A percentile compares a stretch with the other conserved stretches of the same genome.
Conservation (phyloP, 2,888 invertebrate species). For the Oxyscelio sp. region DNA sequence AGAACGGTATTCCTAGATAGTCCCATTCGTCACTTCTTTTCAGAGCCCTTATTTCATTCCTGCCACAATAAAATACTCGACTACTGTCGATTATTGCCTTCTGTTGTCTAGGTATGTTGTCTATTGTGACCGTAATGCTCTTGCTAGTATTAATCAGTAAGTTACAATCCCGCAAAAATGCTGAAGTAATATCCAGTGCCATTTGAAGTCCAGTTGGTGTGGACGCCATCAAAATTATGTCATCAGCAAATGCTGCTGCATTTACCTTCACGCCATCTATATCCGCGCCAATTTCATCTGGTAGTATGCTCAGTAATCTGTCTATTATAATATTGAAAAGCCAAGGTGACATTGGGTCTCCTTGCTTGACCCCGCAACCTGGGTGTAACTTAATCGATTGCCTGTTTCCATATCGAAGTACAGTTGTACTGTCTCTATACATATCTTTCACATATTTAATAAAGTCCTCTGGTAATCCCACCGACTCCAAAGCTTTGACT, state of each 20-base stretch:
- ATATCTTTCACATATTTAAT: slow-evolving; percentile 44
- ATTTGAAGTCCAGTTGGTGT: slow-evolving; percentile 68
- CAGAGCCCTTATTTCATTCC: no score
- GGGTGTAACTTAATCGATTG: no score
- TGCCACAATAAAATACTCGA: no score
- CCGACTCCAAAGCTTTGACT: not conserved
- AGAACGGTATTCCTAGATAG: no score
- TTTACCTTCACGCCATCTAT: slow-evolving; percentile 25
- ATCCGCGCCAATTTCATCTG: slow-evolving; percentile 36
- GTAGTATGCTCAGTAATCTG: not conserved
- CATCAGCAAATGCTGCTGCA: slow-evolving; percentile 73
- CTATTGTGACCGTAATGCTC: no score
- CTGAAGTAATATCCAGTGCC: no score
- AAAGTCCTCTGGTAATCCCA: not conserved
- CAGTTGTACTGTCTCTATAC: slow-evolving; percentile 76
- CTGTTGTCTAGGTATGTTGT: no score
- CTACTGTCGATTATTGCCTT: no score
- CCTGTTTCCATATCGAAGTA: no score
- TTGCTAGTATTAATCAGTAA: no score
- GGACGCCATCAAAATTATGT: slow-evolving; percentile 46
- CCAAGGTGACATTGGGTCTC: slow-evolving; percentile 6
- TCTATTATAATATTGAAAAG: slow-evolving; percentile 18
- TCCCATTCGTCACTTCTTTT: no score
- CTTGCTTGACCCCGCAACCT: slow-evolving; percentile 17
- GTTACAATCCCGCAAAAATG: no score